Evolutionary conservation across 2,797 vertebrate genomes (phyloP).

Genomic region (Dendrocincla tyrannina): DNA sequence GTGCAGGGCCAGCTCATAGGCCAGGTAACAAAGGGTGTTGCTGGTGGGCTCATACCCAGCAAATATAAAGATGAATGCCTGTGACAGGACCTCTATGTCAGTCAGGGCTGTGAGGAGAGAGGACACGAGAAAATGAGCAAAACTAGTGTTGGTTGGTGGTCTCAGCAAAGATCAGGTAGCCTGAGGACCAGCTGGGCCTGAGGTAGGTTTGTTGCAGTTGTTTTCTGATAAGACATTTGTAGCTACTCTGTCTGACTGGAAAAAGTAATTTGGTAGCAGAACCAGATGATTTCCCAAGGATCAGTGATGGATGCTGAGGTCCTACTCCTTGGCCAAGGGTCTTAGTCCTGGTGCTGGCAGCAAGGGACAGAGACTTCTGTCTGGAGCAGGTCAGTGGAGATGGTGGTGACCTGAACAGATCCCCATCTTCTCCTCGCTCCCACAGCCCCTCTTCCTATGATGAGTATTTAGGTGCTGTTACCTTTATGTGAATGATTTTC

Average conservation of each 20-base stretch:
- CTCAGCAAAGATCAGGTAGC: background rate
- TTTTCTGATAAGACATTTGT: fast-evolving
- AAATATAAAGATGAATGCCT: conserved; percentile 64
- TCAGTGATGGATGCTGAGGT: background rate
- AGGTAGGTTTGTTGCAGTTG: background rate
- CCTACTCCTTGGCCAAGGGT: background rate
- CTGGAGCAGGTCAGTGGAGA: background rate
- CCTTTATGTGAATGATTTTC: background rate
- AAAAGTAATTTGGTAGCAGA: background rate
- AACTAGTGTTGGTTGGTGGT: background rate
- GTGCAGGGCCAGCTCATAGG: conserved; percentile 12
- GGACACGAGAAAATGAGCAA: background rate
- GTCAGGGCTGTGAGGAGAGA: conserved; percentile 45
- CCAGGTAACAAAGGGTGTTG: background rate
- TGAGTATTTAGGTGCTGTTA: background rate
- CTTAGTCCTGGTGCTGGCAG: background rate
- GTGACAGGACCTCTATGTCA: background rate
- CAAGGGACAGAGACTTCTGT: background rate
- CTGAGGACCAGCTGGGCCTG: background rate
- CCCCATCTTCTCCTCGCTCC: fast-evolving
- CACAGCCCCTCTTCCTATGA: fast-evolving
- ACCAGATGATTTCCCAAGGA: background rate
- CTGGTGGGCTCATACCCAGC: conserved; percentile 66
- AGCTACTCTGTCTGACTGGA: background rate
- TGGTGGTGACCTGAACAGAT: background rate